phyloP scores from a whole-genome alignment of 1,140 invertebrate species.

The Magallana ariakensis region DNA sequence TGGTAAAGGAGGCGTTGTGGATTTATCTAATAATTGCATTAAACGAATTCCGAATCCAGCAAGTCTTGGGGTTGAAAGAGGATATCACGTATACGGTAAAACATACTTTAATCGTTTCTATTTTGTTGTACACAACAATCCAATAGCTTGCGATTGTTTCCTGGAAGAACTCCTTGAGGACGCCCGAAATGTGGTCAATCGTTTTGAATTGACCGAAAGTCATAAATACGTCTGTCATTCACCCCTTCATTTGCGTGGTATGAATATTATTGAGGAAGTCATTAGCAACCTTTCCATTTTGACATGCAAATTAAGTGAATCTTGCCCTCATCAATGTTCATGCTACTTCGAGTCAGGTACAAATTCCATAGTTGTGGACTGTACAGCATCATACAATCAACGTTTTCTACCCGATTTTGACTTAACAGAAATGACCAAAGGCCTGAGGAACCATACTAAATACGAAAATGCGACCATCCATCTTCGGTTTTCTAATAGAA shows the following conservation, averaged over 20 bases:
- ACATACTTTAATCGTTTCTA: not conserved
- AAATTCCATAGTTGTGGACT: not conserved
- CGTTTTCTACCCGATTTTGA: not conserved
- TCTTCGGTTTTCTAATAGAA: not conserved
- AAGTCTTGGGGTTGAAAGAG: not conserved
- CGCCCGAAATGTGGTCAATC: not conserved
- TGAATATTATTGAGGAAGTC: not conserved
- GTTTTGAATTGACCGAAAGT: not conserved
- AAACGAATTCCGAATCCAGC: not conserved
- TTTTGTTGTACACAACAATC: not conserved
- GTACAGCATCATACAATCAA: not conserved
- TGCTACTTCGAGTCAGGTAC: not conserved
- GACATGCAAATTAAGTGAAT: not conserved
- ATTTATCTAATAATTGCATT: not conserved
- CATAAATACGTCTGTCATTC: not conserved
- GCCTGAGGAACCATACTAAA: not conserved
- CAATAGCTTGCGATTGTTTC: not conserved
- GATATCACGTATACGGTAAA: not conserved
- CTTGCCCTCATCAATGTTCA: not conserved
- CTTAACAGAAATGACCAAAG: not conserved
- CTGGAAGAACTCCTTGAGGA: not conserved
- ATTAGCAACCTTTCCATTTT: not conserved
- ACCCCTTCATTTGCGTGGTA: not conserved
- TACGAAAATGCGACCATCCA: not conserved
- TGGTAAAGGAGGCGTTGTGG: not conserved